phyloP scores from a whole-genome alignment of 2,113 vertebrate species.

The Muscicapa adusta region DNA sequence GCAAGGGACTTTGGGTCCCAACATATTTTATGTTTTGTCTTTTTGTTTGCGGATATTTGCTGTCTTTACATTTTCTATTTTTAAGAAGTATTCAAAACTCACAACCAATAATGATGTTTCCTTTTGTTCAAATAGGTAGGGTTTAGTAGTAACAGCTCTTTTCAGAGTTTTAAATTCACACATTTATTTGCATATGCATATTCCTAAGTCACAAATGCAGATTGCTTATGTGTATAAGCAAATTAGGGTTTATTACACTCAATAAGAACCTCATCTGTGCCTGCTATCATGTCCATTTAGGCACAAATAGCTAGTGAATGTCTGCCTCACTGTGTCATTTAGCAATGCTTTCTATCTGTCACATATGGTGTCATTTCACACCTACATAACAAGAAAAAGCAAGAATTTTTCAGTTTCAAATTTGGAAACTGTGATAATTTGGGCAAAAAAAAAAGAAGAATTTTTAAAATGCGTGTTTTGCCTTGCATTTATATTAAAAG shows the following conservation, averaged over 20 bases:
- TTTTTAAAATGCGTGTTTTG: background rate
- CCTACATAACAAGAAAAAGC: background rate
- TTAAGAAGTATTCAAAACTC: background rate
- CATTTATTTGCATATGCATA: background rate
- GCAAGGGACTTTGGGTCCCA: background rate
- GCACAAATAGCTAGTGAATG: background rate
- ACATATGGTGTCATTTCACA: background rate
- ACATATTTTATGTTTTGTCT: background rate
- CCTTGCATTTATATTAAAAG: background rate
- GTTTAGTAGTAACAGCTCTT: background rate
- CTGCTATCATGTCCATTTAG: background rate
- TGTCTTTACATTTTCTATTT: background rate
- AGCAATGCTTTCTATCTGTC: background rate
- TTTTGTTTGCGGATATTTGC: background rate
- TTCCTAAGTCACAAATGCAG: background rate
- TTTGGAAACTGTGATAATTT: background rate
- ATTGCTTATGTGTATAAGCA: background rate
- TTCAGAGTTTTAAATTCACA: background rate
- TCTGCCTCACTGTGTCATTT: background rate
- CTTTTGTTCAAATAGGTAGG: background rate
- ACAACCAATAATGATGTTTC: background rate
- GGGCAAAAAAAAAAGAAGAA: background rate
- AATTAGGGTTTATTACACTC: background rate
- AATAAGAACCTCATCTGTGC: background rate
- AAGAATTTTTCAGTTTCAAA: background rate